Conservation (phyloP, 2,888 invertebrate genomes). For the Dendrolimus houi region DNA sequence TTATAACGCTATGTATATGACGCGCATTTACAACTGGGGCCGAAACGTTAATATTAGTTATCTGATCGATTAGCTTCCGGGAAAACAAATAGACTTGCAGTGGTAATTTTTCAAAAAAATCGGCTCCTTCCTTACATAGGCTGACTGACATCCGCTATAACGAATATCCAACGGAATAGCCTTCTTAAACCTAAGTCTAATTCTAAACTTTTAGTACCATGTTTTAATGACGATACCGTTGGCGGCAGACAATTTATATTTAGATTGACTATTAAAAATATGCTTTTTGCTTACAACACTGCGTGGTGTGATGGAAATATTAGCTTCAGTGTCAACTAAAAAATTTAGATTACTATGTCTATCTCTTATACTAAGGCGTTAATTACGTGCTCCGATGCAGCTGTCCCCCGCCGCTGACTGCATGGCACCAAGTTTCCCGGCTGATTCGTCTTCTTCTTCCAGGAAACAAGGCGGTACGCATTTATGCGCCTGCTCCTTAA, state of each 20-base stretch:
- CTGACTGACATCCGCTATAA: slow-evolving; percentile 15
- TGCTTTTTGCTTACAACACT: neutral
- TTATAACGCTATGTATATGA: too few species aligned
- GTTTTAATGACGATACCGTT: slow-evolving; percentile 11
- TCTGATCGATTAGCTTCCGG: slow-evolving; percentile 11
- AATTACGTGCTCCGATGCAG: too few species aligned
- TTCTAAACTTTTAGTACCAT: slow-evolving; percentile 9
- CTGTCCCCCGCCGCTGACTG: too few species aligned
- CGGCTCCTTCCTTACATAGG: slow-evolving; percentile 20
- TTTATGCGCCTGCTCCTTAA: too few species aligned
- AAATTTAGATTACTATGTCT: neutral
- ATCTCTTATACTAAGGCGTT: too few species aligned
- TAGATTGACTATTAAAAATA: neutral
- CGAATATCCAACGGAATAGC: slow-evolving; percentile 16
- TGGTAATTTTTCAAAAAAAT: slow-evolving; percentile 16
- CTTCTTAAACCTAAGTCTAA: slow-evolving; percentile 16
- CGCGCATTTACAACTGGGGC: slow-evolving; percentile 14
- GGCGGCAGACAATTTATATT: slow-evolving; percentile 14
- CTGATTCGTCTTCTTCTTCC: too few species aligned
- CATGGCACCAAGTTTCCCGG: too few species aligned
- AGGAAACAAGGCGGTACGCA: too few species aligned
- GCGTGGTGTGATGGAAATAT: slow-evolving; percentile 9
- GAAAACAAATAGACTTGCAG: slow-evolving; percentile 15
- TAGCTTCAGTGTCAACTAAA: slow-evolving; percentile 12
- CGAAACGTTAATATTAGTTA: too few species aligned